Evolutionary conservation across 2,888 invertebrate genomes (phyloP).

Genomic region (Eurytoma adleriae): DNA sequence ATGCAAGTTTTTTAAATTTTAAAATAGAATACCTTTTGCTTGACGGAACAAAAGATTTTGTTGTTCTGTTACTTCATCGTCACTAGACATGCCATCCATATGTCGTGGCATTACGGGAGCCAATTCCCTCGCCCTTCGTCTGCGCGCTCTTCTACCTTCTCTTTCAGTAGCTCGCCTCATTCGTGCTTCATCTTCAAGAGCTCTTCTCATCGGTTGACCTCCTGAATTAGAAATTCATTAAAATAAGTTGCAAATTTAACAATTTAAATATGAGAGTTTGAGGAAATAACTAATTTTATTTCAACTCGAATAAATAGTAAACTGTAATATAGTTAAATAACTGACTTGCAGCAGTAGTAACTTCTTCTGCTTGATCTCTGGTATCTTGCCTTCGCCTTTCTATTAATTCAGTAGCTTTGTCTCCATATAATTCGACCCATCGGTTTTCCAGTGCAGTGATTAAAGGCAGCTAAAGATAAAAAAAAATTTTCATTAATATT

Average conservation of each 20-base stretch:
- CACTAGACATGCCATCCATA: constrained; percentile 96
- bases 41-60: constrained; percentile 82
- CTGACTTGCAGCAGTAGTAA: constrained; percentile 83
- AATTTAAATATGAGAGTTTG: not conserved
- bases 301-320: not conserved
- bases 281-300: constrained; percentile 1
- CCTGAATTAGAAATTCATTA: constrained; percentile 59
- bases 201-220: constrained; percentile 73
- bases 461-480: constrained; percentile 79
- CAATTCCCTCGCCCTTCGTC: constrained; percentile 87
- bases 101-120: constrained; percentile 80
- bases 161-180: constrained; percentile 91
- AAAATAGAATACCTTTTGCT: constrained; percentile 75
- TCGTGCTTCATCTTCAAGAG: constrained; percentile 82
- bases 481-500: constrained; percentile 2
- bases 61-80: constrained; percentile 95
- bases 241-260: not conserved
- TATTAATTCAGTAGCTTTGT: constrained; percentile 85
- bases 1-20: not conserved
- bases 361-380: constrained; percentile 95
- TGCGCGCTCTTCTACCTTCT: constrained; percentile 92
- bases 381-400: constrained; percentile 94
- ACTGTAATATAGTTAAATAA: constrained; percentile 59
- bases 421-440: constrained; percentile 84
- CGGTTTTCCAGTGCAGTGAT: constrained; percentile 89